Base-by-base conservation (phyloP, 2,888 invertebrate genomes). In the Drosophila cognata region DNA sequence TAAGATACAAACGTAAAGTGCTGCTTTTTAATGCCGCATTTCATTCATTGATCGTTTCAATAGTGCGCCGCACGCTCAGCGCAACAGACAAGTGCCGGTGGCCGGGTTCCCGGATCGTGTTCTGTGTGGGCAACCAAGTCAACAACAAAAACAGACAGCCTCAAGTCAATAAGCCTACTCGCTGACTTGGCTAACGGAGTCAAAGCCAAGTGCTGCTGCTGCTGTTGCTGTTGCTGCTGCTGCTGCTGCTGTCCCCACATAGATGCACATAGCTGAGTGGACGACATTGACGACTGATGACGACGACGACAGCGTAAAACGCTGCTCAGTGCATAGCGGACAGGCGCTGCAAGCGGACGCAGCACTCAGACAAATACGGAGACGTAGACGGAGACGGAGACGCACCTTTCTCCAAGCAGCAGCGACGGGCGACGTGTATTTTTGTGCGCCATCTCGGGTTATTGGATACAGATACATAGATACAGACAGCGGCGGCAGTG, bases 1-100 rank as follows among this genome's bases (percentile, higher is more conserved):
- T 76, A 74, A 72, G 80, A 80, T 80, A 80, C 82, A 82, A 74
- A 68, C 82, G 80, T 81, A 81, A 81, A 79, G 69, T 81, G 73
- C 64, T 77, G 89, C 79, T 84, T 80, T 84, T 85, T 88, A 89
- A 91, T 84, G 88, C 90, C 79, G 82, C 90, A 89, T 85, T 90
- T 86, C 90, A 89, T 91, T 91, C 91, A 91, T 92, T 92, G 91
- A 91, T 92, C 90, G 90, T 84, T 88, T 84, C 89, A 91, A 90
- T 88, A 84, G 77, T 81, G 75, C 79, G 69, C 77, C 87, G 84
- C 81, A 89, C 86, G 82, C 82, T 81, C 79, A 86, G 61, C 82
- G 82, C 76, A 84, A 66, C 84, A 81, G 84, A 87, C 84, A 84
- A 84, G 84, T 84, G 88, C 79, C 85, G 71, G 85, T 67, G 60